Conservation (phyloP, 2,888 invertebrate species). For the Tromatobia lineatoria region DNA sequence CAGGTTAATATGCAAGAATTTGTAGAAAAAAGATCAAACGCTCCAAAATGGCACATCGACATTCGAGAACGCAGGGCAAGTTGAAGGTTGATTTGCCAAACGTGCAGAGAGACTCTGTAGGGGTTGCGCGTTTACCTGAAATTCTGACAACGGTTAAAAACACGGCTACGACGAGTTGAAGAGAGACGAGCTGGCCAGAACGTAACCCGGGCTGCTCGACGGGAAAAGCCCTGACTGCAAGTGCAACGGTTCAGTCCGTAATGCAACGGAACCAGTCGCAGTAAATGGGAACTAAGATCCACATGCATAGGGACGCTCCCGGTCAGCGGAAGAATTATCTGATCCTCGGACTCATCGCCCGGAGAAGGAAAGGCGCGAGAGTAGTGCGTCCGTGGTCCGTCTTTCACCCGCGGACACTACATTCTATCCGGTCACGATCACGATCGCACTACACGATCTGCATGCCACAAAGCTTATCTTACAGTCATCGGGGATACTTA, state of each 20-base stretch:
- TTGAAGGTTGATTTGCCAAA: conserved; percentile 72
- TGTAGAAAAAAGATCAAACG: neutral
- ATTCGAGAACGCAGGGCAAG: neutral
- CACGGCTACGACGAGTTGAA: neutral
- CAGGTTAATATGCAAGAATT: too few relatives aligned
- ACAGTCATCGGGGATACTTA: conserved; percentile 75
- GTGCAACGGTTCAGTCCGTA: conserved; percentile 14
- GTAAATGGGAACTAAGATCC: conserved; percentile 31
- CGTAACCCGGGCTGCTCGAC: conserved; percentile 33
- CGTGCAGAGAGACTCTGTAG: conserved; percentile 14
- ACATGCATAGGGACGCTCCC: conserved; percentile 23
- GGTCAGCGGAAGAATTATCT: conserved; percentile 74
- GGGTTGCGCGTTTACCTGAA: conserved; percentile 51
- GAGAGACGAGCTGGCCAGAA: neutral
- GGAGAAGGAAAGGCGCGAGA: conserved; percentile 42
- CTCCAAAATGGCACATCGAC: neutral
- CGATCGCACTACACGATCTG: conserved; percentile 80
- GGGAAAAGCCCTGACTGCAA: neutral
- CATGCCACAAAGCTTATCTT: conserved; percentile 76
- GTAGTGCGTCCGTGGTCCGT: conserved; percentile 49
- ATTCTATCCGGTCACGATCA: conserved; percentile 80
- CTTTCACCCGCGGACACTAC: conserved; percentile 44
- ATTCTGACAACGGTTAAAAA: conserved; percentile 17
- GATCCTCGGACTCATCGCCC: conserved; percentile 79
- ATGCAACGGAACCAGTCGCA: conserved; percentile 9